Percentiles rank a stretch among this genome's conserved stretches.
Evolutionary conservation across 2,888 invertebrate species (phyloP).

Genomic region (Allacma fusca): DNA sequence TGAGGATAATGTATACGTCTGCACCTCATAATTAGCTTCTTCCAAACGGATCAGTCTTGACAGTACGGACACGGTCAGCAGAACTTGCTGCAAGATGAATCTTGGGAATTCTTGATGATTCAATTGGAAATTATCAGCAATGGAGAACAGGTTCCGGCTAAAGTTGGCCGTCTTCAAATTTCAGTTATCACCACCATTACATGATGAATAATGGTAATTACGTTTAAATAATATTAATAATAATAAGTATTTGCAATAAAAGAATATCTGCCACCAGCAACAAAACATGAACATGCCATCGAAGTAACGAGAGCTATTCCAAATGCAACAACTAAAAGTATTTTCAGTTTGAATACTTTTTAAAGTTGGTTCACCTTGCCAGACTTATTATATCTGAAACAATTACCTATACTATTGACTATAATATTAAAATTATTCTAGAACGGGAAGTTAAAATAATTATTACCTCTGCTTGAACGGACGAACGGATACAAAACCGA

Average conservation of each 20-base stretch:
- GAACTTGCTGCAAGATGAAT: constrained; percentile 51
- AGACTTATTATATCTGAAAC: too few relatives aligned
- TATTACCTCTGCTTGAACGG: constrained; percentile 54
- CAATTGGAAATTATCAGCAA: constrained; percentile 54
- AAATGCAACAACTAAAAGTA: too few relatives aligned
- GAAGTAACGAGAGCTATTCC: too few relatives aligned
- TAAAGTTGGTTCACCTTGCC: too few relatives aligned
- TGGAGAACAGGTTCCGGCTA: constrained; percentile 55
- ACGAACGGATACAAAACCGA: constrained; percentile 50
- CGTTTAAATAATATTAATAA: too few relatives aligned
- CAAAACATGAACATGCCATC: too few relatives aligned
- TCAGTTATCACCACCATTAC: constrained; percentile 7
- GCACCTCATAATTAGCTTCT: constrained; percentile 16
- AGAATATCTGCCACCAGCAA: too few relatives aligned
- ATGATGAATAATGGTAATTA: neutral
- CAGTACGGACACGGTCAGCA: constrained; percentile 44
- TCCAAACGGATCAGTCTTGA: constrained; percentile 40
- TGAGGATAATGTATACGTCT: constrained; percentile 33
- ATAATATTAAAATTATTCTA: constrained; percentile 17
- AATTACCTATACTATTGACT: too few relatives aligned
- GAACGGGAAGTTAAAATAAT: constrained; percentile 7
- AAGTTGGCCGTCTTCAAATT: constrained; percentile 56
- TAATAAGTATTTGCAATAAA: too few relatives aligned
- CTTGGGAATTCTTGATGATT: constrained; percentile 49
- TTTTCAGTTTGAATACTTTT: too few relatives aligned